Evolutionary conservation across 2,797 vertebrate genomes (phyloP).

Genomic region (Ceryle rudis): DNA sequence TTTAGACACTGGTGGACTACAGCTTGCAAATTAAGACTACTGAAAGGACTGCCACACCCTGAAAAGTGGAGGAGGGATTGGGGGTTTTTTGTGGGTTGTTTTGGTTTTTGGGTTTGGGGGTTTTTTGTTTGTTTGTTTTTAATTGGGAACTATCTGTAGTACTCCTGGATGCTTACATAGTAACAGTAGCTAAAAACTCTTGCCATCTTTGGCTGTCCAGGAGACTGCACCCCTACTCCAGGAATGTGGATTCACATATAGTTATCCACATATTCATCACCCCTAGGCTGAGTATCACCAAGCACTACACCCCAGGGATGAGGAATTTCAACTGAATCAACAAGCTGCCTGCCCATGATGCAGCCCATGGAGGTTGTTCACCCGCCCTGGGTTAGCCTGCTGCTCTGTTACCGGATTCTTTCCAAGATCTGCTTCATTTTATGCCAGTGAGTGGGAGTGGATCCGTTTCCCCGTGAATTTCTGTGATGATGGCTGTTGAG

Average conservation of each 20-base stretch:
- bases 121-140: neutral
- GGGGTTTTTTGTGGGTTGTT: too few species aligned
- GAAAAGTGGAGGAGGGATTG: neutral
- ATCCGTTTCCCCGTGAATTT: neutral
- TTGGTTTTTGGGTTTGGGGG: neutral
- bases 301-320: neutral
- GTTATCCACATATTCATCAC: neutral
- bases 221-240: constrained; percentile 33
- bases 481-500: constrained; percentile 19
- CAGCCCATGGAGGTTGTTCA: neutral
- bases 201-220: constrained; percentile 9
- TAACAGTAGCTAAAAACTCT: constrained; percentile 56
- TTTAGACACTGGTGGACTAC: neutral
- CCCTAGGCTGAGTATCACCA: neutral
- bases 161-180: constrained; percentile 32
- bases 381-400: neutral
- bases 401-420: constrained; percentile 17
- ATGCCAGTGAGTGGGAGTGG: neutral
- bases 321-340: neutral
- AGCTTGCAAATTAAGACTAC: neutral
- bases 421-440: constrained; percentile 56
- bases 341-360: neutral
- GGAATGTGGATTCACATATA: constrained; percentile 37
- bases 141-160: neutral
- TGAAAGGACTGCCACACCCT: neutral